phyloP scores from a whole-genome alignment of 2,113 vertebrate genomes.

The Mus pahari region DNA sequence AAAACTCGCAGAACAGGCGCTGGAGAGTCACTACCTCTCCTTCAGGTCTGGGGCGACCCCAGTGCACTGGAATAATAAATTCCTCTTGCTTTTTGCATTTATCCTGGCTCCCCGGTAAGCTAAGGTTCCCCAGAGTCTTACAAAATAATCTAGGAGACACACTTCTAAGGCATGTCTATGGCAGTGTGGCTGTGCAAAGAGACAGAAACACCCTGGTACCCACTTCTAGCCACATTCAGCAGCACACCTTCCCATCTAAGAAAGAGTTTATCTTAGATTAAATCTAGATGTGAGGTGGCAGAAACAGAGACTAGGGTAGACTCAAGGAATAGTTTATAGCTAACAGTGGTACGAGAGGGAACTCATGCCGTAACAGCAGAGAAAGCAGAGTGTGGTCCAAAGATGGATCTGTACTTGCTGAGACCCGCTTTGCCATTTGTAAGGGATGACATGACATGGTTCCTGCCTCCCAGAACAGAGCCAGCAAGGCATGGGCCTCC shows the following conservation, averaged over 20 bases:
- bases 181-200: neutral
- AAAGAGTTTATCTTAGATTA: neutral
- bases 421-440: too few relatives aligned
- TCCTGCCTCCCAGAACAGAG: too few relatives aligned
- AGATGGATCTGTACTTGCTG: neutral
- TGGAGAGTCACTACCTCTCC: too few relatives aligned
- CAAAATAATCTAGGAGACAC: neutral
- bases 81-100: too few relatives aligned
- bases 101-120: too few relatives aligned
- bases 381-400: neutral
- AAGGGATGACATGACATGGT: too few relatives aligned
- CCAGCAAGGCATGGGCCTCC: too few relatives aligned
- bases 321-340: neutral
- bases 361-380: neutral
- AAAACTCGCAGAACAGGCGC: too few relatives aligned
- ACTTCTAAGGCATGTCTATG: neutral
- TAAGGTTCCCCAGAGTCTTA: too few relatives aligned
- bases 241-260: too few relatives aligned
- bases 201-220: neutral
- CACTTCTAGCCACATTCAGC: neutral
- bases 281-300: neutral
- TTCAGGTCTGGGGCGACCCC: too few relatives aligned
- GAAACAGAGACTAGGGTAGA: neutral
- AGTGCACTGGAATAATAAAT: too few relatives aligned
- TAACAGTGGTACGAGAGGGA: neutral